A percentile compares a stretch with the other conserved stretches of the same genome.
phyloP scores from a whole-genome alignment of 2,888 invertebrate species.

The Sminthurides aquaticus region DNA sequence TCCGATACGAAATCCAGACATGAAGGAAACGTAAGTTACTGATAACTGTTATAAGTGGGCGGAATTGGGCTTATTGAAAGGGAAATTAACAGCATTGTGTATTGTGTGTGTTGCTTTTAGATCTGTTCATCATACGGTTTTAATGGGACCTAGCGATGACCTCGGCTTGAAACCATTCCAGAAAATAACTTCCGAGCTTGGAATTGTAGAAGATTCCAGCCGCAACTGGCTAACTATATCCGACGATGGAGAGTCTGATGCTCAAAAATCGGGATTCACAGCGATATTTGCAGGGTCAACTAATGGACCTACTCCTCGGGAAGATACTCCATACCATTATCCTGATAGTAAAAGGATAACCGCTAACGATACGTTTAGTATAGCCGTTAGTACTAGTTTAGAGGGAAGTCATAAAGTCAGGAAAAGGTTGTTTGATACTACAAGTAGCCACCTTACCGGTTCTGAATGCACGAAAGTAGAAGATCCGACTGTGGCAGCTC shows the following conservation, averaged over 20 bases:
- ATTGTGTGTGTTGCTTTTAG: no score
- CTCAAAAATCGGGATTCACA: slow-evolving; percentile 3
- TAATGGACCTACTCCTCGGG: neutral
- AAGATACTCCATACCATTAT: slow-evolving; percentile 1
- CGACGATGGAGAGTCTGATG: neutral
- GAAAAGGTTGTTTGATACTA: no score
- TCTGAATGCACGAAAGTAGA: no score
- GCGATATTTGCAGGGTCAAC: neutral
- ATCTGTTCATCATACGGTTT: slow-evolving; percentile 2
- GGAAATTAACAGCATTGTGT: no score
- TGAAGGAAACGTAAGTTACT: neutral
- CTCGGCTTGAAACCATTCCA: slow-evolving; percentile 39
- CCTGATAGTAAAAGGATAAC: no score
- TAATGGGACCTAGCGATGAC: slow-evolving; percentile 39
- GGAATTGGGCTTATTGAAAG: no score
- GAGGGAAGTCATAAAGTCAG: no score
- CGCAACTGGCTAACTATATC: neutral
- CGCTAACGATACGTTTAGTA: no score
- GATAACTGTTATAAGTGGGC: neutral
- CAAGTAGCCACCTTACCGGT: no score
- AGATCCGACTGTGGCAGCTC: no score
- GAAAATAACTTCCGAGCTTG: slow-evolving; percentile 31
- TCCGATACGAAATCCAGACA: slow-evolving; percentile 27
- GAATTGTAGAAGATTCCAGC: neutral
- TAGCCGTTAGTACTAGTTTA: no score